Percentiles rank a stretch among this genome's conserved stretches.
Conservation (phyloP, 2,888 invertebrate species). For the Heliconius ismenius region DNA sequence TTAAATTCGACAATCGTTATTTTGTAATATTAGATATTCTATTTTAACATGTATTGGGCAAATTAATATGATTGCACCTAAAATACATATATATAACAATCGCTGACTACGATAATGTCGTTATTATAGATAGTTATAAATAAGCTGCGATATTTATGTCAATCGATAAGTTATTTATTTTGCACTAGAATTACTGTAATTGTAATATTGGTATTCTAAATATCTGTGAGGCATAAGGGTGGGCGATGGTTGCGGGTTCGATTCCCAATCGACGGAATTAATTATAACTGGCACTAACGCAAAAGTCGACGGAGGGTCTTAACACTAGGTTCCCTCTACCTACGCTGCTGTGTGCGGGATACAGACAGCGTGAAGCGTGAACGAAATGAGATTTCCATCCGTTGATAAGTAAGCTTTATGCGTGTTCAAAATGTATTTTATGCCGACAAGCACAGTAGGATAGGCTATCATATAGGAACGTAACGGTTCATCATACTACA, state of each 20-base stretch:
- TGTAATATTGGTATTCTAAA: not conserved
- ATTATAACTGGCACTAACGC: no score
- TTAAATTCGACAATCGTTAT: not conserved
- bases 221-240: not conserved
- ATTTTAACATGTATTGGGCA: not conserved
- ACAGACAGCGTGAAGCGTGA: not conserved
- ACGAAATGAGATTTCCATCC: not conserved
- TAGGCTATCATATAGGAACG: not conserved
- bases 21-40: conserved; percentile 6
- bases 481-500: not conserved
- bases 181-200: not conserved
- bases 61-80: conserved; percentile 5
- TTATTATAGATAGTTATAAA: conserved; percentile 12
- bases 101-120: not conserved
- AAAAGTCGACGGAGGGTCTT: no score
- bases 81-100: conserved; percentile 6
- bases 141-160: not conserved
- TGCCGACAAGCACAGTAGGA: not conserved
- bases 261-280: no score
- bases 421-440: not conserved
- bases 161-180: not conserved
- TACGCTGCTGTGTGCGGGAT: no score
- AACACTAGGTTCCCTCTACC: no score
- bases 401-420: not conserved
- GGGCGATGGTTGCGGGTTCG: no score